Evolutionary conservation across 2,113 vertebrate genomes (phyloP).

Genomic region (Ellobius talpinus): DNA sequence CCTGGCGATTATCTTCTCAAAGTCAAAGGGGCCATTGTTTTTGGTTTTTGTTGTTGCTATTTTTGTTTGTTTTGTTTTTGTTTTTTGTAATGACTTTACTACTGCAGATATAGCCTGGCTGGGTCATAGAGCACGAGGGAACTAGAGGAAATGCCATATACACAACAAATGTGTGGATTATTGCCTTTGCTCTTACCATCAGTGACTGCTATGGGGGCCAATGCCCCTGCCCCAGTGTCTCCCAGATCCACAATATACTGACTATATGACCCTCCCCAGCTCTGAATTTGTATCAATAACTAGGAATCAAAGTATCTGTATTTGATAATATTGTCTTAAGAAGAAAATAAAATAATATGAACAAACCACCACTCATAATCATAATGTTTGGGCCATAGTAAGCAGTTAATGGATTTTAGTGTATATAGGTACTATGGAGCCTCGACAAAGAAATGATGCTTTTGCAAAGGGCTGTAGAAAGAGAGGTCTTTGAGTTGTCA

Average conservation of each 20-base stretch:
- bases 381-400: background rate
- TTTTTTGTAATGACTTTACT: background rate
- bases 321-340: background rate
- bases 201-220: background rate
- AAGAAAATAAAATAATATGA: background rate
- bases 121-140: background rate
- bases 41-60: background rate
- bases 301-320: background rate
- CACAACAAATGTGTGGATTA: background rate
- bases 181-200: background rate
- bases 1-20: background rate
- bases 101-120: background rate
- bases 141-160: background rate
- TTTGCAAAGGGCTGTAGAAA: background rate
- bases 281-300: constrained; percentile 13
- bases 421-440: background rate
- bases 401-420: background rate
- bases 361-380: background rate
- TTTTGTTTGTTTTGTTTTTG: background rate
- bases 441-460: background rate
- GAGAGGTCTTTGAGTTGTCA: background rate
- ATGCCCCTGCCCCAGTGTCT: background rate
- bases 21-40: background rate
- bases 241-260: background rate
- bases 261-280: background rate